Evolutionary conservation across 1,140 invertebrate genomes (phyloP), one percentile per base, ranked within the genome.

Genomic region (Sesamia nonagrioides): DNA sequence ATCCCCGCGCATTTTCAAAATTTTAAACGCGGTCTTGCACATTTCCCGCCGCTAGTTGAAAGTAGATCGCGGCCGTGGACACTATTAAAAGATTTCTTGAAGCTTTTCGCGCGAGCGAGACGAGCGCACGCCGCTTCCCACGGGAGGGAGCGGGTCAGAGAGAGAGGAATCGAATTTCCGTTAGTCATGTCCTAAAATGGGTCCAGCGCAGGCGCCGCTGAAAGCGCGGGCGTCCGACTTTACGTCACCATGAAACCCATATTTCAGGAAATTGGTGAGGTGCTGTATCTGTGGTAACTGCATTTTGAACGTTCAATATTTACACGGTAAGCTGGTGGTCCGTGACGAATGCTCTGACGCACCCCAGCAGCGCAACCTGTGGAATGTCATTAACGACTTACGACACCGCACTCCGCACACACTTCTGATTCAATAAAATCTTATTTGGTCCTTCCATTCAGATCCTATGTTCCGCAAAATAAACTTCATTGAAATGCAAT

Each of bases 151-250:
- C 90, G 91, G 93, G 92, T 86, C 88, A 87, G 89, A 92, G 87
- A 89, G 90, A 93, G 90, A 91, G 95, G 95, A 95, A 95, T 96
- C 96, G 94, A 94, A 95, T 96, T 96, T 96, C 95, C 92, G 93
- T 94, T 95, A 95, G 95, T 95, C 94, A 96, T 96, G 95, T 95
- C 96, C 96, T 96, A 96, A 96, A 96, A 96, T 96, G 96, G 96
- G 94, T 95, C 95, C 96, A 93, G 86, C 89, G 88, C 90, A 92
- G 90, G 93, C 89, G 94, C 91, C 91, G 92, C 91, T 94, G 92
- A 92, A 94, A 92, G 93, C 92, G 93, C 92, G 93, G 92, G 93
- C 92, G 92, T 92, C 86, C 84, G 88, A 87, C 86, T 94, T 92
- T 93, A 80, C 93, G 93, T 94, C 93, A 94, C 89, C 84, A 89